Percentiles rank a stretch among this genome's conserved stretches.
Conservation (phyloP, 2,888 invertebrate genomes). For the Calameuta idolon region DNA sequence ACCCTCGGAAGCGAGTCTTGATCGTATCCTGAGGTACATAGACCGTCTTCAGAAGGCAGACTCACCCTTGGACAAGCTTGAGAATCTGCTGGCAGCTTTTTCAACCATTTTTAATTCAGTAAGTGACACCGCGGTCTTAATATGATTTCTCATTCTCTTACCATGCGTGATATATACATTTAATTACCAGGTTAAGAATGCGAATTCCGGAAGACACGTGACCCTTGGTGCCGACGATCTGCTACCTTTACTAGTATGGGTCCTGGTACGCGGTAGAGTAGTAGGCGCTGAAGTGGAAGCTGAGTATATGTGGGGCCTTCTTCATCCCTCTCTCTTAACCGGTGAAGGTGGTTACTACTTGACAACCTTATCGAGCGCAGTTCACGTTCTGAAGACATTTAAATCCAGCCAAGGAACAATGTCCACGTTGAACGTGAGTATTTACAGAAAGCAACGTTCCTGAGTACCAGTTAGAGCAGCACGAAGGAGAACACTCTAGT, state of each 20-base stretch:
- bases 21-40: slow-evolving; percentile 83
- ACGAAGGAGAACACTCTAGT: not conserved
- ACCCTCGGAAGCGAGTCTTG: slow-evolving; percentile 80
- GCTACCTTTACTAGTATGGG: slow-evolving; percentile 91
- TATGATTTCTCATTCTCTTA: slow-evolving; percentile 23
- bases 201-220: slow-evolving; percentile 70
- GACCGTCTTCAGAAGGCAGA: slow-evolving; percentile 90
- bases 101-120: slow-evolving; percentile 88
- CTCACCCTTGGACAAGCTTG: slow-evolving; percentile 92
- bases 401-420: slow-evolving; percentile 64
- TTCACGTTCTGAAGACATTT: slow-evolving; percentile 84
- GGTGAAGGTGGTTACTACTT: slow-evolving; percentile 97
- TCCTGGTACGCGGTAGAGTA: slow-evolving; percentile 88
- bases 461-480: not conserved
- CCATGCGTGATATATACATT: slow-evolving; percentile 47
- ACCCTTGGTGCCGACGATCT: slow-evolving; percentile 88
- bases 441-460: not conserved
- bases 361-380: slow-evolving; percentile 92
- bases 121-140: slow-evolving; percentile 53
- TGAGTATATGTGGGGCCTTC: slow-evolving; percentile 94
- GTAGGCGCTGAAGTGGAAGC: slow-evolving; percentile 95
- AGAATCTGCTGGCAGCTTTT: slow-evolving; percentile 89
- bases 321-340: slow-evolving; percentile 89
- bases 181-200: slow-evolving; percentile 74
- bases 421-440: slow-evolving; percentile 61